Evolutionary conservation across 1,140 invertebrate genomes (phyloP).

Genomic region (Pseudobourletiella spinata): DNA sequence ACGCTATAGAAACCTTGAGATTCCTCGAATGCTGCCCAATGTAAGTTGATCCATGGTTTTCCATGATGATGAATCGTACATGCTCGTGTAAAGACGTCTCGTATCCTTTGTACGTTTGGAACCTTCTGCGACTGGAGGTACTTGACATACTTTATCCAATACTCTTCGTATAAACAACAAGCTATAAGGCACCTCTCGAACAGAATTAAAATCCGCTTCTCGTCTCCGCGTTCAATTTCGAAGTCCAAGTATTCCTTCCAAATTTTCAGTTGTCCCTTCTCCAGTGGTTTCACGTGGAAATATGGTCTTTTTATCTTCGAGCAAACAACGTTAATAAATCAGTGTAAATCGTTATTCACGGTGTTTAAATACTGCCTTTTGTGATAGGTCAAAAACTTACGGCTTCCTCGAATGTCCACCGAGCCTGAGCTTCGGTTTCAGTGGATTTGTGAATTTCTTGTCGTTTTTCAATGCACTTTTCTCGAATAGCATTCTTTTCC

Average conservation of each 20-base stretch:
- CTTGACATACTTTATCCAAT: conserved; percentile 69
- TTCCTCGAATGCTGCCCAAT: conserved; percentile 56
- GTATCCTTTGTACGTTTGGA: conserved; percentile 13
- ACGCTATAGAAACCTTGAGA: conserved; percentile 45
- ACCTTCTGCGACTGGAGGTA: conserved; percentile 38
- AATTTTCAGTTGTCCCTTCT: conserved; percentile 90
- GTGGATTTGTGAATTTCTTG: conserved; percentile 78
- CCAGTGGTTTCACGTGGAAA: conserved; percentile 95
- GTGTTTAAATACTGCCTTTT: neutral
- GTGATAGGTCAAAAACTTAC: conserved; percentile 47
- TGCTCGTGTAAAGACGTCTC: conserved; percentile 38
- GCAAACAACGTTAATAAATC: conserved; percentile 11
- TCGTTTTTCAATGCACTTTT: conserved; percentile 71
- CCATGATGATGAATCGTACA: conserved; percentile 49
- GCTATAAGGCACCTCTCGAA: conserved; percentile 96
- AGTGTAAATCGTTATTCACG: neutral
- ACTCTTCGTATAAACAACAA: conserved; percentile 91
- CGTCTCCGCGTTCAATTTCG: conserved; percentile 79
- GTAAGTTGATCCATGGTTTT: conserved; percentile 50
- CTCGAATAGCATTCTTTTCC: conserved; percentile 60
- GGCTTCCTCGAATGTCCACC: conserved; percentile 90
- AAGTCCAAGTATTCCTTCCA: conserved; percentile 95
- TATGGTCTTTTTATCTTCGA: conserved; percentile 90
- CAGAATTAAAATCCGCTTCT: conserved; percentile 72
- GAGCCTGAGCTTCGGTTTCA: conserved; percentile 73